phyloP scores from a whole-genome alignment of 2,888 invertebrate species.

The Eupithecia exiguata region DNA sequence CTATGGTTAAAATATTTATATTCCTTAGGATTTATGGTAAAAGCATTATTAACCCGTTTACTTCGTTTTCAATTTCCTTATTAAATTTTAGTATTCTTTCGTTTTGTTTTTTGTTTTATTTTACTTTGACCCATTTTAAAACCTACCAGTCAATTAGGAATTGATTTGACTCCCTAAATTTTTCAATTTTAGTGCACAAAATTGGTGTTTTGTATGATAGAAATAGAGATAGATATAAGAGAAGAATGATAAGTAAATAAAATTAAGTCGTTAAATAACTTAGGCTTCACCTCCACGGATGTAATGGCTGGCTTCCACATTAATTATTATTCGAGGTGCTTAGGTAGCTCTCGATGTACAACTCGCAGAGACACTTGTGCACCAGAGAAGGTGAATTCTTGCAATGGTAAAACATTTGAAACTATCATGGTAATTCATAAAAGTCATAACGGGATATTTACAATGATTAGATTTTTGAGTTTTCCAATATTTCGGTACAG shows the following conservation, averaged over 20 bases:
- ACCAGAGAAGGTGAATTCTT: not conserved
- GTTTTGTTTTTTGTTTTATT: slow-evolving; percentile 53
- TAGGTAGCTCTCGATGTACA: not conserved
- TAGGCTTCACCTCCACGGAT: not conserved
- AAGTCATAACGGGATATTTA: too few relatives aligned
- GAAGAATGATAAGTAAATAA: not conserved
- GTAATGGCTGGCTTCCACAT: not conserved
- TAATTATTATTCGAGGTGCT: not conserved
- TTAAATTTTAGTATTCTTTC: slow-evolving; percentile 56
- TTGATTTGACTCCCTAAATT: slow-evolving; percentile 82
- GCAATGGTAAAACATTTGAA: too few relatives aligned
- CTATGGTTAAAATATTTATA: not conserved
- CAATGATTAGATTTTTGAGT: too few relatives aligned
- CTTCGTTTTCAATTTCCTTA: slow-evolving; percentile 52
- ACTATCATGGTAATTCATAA: too few relatives aligned
- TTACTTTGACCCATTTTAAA: slow-evolving; percentile 48
- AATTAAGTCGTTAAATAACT: not conserved
- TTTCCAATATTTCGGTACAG: too few relatives aligned
- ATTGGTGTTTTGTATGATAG: slow-evolving; percentile 48
- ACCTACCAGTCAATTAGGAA: slow-evolving; percentile 80
- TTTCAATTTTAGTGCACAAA: slow-evolving; percentile 76
- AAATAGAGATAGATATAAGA: slow-evolving; percentile 35
- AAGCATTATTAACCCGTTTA: slow-evolving; percentile 23
- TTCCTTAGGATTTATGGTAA: not conserved
- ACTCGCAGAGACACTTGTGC: not conserved